These are phyloP conservation scores for Mallotus villosus DNA, from an alignment of 2,797 vertebrate genomes.

Conservation along the genomic window DNA sequence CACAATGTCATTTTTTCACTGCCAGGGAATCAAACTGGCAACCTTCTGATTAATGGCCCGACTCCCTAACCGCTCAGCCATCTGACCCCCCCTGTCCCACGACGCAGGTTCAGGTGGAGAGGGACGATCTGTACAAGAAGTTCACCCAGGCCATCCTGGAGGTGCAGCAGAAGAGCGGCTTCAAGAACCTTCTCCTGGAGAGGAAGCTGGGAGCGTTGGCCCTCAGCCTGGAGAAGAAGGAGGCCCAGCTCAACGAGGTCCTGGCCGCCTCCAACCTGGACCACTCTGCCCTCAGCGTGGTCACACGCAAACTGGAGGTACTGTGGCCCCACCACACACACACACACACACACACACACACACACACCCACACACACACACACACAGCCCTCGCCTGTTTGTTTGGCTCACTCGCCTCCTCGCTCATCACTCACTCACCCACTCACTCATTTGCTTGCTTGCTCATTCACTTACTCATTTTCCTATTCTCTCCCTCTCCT, in stretches of 20 bases:
- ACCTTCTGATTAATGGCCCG: no score
- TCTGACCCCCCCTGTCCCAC: no score
- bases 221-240: slow-evolving; percentile 75
- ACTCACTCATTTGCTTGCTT: no score
- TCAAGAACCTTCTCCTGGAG: slow-evolving; percentile 81
- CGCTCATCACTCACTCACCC: no score
- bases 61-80: no score
- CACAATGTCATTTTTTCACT: no score
- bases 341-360: background rate
- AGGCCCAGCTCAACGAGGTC: slow-evolving; percentile 80
- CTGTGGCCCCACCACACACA: background rate
- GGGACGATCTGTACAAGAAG: slow-evolving; percentile 78
- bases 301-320: slow-evolving; percentile 83
- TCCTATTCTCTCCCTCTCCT: no score
- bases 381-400: background rate
- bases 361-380: background rate
- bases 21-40: no score
- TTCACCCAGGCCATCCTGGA: slow-evolving; percentile 78
- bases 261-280: slow-evolving; percentile 79
- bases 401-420: no score
- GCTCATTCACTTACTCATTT: no score
- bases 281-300: slow-evolving; percentile 65
- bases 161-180: slow-evolving; percentile 79
- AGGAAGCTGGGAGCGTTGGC: slow-evolving; percentile 74
- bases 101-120: slow-evolving; percentile 82